phyloP scores from a whole-genome alignment of 1,140 invertebrate genomes.

The Drosophila lini region DNA sequence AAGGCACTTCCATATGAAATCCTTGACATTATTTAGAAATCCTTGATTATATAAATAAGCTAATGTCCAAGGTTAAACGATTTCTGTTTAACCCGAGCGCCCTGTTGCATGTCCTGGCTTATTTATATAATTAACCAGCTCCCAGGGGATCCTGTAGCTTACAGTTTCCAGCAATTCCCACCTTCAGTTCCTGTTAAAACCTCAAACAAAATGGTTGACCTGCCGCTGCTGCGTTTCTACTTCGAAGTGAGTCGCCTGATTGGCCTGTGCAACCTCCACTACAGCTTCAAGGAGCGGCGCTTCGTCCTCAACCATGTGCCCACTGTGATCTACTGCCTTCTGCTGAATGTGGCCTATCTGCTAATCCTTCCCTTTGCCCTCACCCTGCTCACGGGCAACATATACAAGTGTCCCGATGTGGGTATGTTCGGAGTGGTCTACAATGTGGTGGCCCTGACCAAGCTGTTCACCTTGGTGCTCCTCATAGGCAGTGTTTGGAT shows the following conservation, averaged over 20 bases:
- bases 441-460: constrained; percentile 38
- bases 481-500: constrained; percentile 41
- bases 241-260: constrained; percentile 41
- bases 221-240: constrained; percentile 22
- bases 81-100: not conserved
- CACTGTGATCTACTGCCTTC: constrained; percentile 42
- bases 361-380: constrained; percentile 38
- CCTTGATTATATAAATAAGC: not conserved
- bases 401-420: constrained; percentile 28
- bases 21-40: not conserved
- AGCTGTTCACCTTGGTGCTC: constrained; percentile 5
- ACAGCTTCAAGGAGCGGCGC: constrained; percentile 6
- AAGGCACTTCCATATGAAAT: not conserved
- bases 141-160: constrained; percentile 2
- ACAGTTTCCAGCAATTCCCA: too few species aligned
- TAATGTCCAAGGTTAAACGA: not conserved
- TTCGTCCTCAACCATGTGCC: constrained; percentile 12
- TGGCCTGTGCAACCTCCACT: constrained; percentile 50
- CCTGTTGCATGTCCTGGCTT: constrained; percentile 29
- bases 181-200: constrained; percentile 6
- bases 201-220: constrained; percentile 13
- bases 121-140: not conserved
- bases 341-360: constrained; percentile 47
- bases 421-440: constrained; percentile 48
- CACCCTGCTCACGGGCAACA: constrained; percentile 19